Evolutionary conservation across 2,113 vertebrate genomes (phyloP), one percentile per base, ranked within the genome.

Genomic region (Ivindomyrus marchei): DNA sequence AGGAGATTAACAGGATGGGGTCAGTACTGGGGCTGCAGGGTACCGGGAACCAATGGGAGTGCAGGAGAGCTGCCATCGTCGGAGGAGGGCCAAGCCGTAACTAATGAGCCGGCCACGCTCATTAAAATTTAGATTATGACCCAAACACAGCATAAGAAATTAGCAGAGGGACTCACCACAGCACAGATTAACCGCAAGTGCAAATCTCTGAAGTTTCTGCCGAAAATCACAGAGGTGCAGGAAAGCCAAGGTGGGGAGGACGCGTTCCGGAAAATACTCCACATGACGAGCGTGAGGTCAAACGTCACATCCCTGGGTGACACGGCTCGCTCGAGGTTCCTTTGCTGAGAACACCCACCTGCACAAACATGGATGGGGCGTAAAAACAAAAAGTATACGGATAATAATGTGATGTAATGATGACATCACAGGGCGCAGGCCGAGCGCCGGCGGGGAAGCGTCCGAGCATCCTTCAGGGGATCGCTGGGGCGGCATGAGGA

Each of bases 121-220:
- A 92, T 93, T 90, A 92, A 94, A 93, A 91, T 92, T 94, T 92
- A 92, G 92, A 92, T 90, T 52, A 50, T 89, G 91, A 92, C 91
- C 92, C 88, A 89, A 90, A 58, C 90, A 91, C 85, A 88, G 88
- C 90, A 92, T 93, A 93, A 94, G 94, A 91, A 94, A 94, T 94
- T 93, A 93, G 92, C 90, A 93, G 90, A 88, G 80, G 90, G 85
- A 45, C 92, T 89, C 90, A 17, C 11, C n/a, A 85, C 19, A 17
- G 85, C 27, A 17, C 31, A 19, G 47, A 31, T 17, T 31, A 52
- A 5, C 47, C 47, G 0, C 24, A 31, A 50, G 46, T 27, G 21
- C 3, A 27, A 50, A 24, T 31, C 47, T n/a, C 47, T 49, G 4
- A 27, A 27, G 9, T 49, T 49, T 13, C 24, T 50, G 85, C 47